Percentiles rank a stretch among this genome's conserved stretches.
phyloP scores from a whole-genome alignment of 2,888 invertebrate genomes.

The Tipula helvola region DNA sequence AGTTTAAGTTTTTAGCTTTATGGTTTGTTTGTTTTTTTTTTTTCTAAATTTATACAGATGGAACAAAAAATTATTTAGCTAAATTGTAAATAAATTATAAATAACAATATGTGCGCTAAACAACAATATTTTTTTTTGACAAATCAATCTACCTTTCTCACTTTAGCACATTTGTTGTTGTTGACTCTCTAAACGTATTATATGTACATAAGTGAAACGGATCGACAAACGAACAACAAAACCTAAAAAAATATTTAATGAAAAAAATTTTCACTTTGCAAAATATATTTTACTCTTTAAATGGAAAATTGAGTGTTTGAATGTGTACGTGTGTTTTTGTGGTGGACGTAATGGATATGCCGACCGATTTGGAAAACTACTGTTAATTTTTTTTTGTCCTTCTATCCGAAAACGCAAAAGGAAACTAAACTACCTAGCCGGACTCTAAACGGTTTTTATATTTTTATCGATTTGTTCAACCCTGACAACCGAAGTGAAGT shows the following conservation, averaged over 20 bases:
- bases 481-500: too few species aligned
- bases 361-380: too few species aligned
- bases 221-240: not conserved
- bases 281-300: not conserved
- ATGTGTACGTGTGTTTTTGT: not conserved
- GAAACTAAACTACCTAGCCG: too few species aligned
- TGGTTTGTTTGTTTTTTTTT: not conserved
- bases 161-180: not conserved
- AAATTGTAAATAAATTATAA: not conserved
- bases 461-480: too few species aligned
- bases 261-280: not conserved
- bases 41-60: not conserved
- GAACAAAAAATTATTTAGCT: not conserved
- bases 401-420: too few species aligned
- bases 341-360: not conserved
- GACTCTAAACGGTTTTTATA: too few species aligned
- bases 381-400: too few species aligned
- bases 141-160: not conserved
- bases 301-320: not conserved
- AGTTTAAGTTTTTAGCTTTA: too few species aligned
- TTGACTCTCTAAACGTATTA: not conserved
- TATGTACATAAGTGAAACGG: too few species aligned
- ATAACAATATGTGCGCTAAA: not conserved
- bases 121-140: not conserved
- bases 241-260: not conserved